These are phyloP conservation scores for Enteromius argenteus DNA, from an alignment of 2,797 vertebrate species.

Conservation along the genomic window DNA sequence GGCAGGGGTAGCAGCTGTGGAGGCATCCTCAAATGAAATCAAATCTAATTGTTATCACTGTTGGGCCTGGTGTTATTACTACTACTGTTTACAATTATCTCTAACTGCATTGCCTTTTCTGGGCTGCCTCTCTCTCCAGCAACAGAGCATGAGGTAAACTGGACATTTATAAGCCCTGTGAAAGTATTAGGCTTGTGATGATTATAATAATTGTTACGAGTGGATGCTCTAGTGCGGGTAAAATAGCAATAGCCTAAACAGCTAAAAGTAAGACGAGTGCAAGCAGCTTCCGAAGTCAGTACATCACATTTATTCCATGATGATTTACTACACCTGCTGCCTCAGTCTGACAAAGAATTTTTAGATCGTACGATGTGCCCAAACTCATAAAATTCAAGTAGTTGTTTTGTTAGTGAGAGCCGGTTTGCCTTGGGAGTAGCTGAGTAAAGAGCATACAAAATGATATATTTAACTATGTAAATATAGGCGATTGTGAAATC, in stretches of 20 bases:
- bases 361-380: not conserved
- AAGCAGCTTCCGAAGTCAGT: not conserved
- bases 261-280: not conserved
- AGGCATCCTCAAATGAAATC: constrained; percentile 88
- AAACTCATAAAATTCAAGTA: not conserved
- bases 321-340: not conserved
- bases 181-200: constrained; percentile 39
- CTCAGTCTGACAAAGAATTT: not conserved
- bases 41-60: constrained; percentile 89
- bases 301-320: not conserved
- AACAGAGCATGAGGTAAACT: constrained; percentile 45
- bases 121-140: constrained; percentile 38
- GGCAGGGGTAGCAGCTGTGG: constrained; percentile 83
- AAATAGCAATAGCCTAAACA: constrained; percentile 8
- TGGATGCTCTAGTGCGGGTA: not conserved
- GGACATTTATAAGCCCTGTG: constrained; percentile 45
- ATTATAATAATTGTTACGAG: constrained; percentile 31
- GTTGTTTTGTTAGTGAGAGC: constrained; percentile 2
- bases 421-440: not conserved
- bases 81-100: constrained; percentile 80
- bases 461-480: not conserved
- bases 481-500: not conserved
- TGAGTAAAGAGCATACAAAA: not conserved
- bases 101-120: constrained; percentile 54
- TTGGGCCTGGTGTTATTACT: constrained; percentile 82